Evolutionary conservation across 2,113 vertebrate genomes (phyloP).

Genomic region (Taurulus bubalis): DNA sequence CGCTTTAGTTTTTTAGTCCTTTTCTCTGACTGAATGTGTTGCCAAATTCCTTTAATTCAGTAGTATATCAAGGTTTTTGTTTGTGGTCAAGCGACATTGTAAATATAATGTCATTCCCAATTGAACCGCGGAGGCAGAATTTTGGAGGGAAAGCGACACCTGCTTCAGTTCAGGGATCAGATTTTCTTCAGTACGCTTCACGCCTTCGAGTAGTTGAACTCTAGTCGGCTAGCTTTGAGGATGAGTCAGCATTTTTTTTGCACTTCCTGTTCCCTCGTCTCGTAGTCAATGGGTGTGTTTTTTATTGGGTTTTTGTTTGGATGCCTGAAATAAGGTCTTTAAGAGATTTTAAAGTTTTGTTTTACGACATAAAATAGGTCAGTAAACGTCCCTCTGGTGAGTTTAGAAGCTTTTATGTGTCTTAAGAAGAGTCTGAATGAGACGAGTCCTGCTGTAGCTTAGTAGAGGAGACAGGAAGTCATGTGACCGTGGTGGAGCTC

Average conservation of each 20-base stretch:
- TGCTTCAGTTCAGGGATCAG: not conserved
- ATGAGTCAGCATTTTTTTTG: not conserved
- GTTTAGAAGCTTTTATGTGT: not conserved
- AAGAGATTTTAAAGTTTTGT: not conserved
- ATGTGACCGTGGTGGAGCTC: too few species aligned
- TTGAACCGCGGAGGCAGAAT: not conserved
- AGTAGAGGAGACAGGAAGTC: not conserved
- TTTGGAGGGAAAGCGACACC: too few species aligned
- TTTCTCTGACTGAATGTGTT: too few species aligned
- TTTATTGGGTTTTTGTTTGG: not conserved
- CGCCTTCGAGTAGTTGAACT: not conserved
- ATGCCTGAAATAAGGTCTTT: not conserved
- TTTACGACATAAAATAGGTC: not conserved
- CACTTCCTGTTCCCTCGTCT: not conserved
- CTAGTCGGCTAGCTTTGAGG: not conserved
- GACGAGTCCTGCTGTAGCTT: not conserved
- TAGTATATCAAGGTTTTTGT: not conserved
- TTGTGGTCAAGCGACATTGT: not conserved
- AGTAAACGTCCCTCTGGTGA: not conserved
- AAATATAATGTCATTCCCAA: too few species aligned
- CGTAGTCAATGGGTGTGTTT: not conserved
- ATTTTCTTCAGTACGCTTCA: not conserved
- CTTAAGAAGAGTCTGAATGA: not conserved
- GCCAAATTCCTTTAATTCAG: not conserved
- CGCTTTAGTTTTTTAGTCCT: too few species aligned